A percentile compares a stretch with the other conserved stretches of the same genome.
Conservation (phyloP, 2,888 invertebrate genomes). For the Uropetala carovei region DNA sequence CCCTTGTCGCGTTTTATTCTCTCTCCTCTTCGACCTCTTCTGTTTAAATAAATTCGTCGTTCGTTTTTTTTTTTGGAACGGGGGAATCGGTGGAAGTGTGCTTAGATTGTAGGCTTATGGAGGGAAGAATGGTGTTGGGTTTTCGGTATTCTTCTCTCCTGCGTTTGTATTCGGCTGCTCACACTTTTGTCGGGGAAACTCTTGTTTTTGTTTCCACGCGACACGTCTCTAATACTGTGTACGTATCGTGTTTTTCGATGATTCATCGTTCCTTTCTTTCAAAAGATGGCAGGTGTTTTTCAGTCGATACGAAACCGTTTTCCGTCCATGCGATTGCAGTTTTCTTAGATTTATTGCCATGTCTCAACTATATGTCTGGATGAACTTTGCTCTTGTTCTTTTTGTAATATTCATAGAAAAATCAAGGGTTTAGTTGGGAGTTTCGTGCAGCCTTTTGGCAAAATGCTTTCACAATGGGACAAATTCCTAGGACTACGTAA, state of each 20-base stretch:
- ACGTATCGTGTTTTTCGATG: neutral
- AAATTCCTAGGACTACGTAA: no score
- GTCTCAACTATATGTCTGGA: no score
- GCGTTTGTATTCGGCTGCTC: conserved; percentile 10
- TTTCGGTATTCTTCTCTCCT: neutral
- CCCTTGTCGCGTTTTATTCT: conserved; percentile 39
- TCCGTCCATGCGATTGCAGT: no score
- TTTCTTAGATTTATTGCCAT: no score
- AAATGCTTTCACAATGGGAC: no score
- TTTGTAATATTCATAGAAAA: no score
- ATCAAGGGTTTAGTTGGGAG: no score
- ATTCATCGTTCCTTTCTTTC: conserved; percentile 12
- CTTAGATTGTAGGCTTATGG: no score
- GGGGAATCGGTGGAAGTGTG: neutral
- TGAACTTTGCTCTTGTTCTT: no score
- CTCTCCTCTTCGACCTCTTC: conserved; percentile 25
- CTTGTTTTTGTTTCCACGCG: neutral
- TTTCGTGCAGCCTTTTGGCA: no score
- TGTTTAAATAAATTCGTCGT: conserved; percentile 43
- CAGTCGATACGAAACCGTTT: neutral
- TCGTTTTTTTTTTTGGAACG: neutral
- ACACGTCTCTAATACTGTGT: neutral
- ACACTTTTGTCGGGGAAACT: conserved; percentile 6
- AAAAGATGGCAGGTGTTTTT: neutral
- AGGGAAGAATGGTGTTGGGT: neutral